Base-by-base conservation (phyloP, 2,113 vertebrate species). In the Labeo catla region DNA sequence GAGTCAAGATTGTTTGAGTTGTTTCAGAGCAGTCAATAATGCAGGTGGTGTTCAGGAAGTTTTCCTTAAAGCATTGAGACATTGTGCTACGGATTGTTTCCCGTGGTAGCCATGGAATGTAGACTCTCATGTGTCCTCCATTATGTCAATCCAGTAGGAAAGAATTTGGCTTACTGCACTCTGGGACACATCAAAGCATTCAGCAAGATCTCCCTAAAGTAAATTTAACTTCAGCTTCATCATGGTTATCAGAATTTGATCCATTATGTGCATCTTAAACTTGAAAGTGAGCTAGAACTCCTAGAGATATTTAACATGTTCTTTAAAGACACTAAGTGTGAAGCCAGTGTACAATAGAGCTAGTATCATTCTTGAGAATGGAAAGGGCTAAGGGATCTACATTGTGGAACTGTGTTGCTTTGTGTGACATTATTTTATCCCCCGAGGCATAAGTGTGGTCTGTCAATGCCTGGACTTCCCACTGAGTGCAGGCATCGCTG, bases 11-110 rank as follows among this genome's bases (percentile, higher is more conserved):
- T 76, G 43, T 45, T 21, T 6, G 13, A 19, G 19, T 11, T 39
- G 21, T 87, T 23, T 82, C 52, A 65, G 74, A 74, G 45, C 85
- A 84, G 65, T 73, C 76, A 23, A 87, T 87, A 8, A 72, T 49
- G 54, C 76, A 52, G 50, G 76, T 84, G 36, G 76, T 74, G n/a
- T 73, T 61, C 0, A 57, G 34, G 21, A 66, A 76, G 23, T 34
- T 65, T 23, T 85, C 28, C 47, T 47, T 63, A n/a, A 85, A 88
- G 28, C n/a, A 57, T 28, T 7, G 57, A 39, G 57, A 57, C 83
- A 54, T 81, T 15, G 87, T 81, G 4, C 9, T 49, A 34, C 21
- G 23, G 23, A 11, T 16, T 52, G 50, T 47, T 70, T 86, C 87
- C 34, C 54, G 34, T 36, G 52, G 74, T n/a, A 80, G 83, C 86